phyloP scores from a whole-genome alignment of 2,113 vertebrate species.

The Sylvilagus bachmani region DNA sequence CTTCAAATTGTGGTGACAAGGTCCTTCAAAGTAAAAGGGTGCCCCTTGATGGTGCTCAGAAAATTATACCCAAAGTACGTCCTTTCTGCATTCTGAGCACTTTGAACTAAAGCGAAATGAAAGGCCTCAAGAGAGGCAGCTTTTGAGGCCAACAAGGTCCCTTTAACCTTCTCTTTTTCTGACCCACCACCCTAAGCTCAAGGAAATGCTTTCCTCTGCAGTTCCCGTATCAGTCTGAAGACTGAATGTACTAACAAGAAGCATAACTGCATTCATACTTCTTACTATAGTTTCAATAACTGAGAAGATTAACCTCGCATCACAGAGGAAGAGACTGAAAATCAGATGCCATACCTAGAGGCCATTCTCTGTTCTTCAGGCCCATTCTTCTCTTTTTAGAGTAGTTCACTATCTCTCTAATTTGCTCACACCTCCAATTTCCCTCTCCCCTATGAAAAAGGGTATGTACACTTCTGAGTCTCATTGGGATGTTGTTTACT shows the following conservation, averaged over 20 bases:
- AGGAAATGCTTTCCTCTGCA: neutral
- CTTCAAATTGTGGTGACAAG: neutral
- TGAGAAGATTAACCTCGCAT: neutral
- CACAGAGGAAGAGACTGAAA: neutral
- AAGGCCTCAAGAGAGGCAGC: neutral
- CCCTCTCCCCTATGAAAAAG: too few relatives aligned
- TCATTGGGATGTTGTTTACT: neutral
- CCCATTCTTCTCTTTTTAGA: neutral
- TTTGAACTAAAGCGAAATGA: neutral
- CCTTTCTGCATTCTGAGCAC: neutral
- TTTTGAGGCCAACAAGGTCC: neutral
- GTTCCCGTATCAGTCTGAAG: neutral
- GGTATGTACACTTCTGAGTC: neutral
- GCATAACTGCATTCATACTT: neutral
- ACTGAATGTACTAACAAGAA: neutral
- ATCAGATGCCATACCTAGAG: neutral
- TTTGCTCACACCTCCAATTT: neutral
- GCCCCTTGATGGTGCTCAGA: neutral
- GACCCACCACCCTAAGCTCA: neutral
- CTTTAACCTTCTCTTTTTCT: too few relatives aligned
- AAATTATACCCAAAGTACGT: neutral
- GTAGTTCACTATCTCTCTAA: too few relatives aligned
- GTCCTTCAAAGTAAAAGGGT: neutral
- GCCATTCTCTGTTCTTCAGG: neutral
- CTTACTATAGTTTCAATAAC: neutral